A percentile compares a stretch with the other conserved stretches of the same genome.
Evolutionary conservation across 64 coral and sea anemone genomes (phyloP).

Genomic region (Montipora sp.): DNA sequence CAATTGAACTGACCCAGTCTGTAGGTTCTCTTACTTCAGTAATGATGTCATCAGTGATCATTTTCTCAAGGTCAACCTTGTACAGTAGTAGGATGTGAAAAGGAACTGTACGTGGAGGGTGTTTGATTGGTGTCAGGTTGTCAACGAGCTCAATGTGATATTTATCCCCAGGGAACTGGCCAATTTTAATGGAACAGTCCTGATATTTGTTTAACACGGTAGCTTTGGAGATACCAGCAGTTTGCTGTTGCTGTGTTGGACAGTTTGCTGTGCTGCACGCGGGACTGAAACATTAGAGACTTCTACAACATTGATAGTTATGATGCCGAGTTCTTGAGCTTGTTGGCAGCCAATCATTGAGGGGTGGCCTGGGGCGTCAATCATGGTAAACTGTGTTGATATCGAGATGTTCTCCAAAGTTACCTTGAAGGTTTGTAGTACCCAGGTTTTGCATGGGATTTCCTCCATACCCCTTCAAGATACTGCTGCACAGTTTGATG

Average conservation of each 20-base stretch:
- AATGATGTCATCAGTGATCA: slow-evolving; percentile 48
- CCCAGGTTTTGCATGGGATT: slow-evolving; percentile 48
- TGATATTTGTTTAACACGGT: slow-evolving; percentile 41
- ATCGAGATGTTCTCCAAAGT: slow-evolving; percentile 49
- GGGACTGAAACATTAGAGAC: slow-evolving; percentile 20
- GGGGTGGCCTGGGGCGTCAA: slow-evolving; percentile 65
- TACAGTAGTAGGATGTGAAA: slow-evolving; percentile 67
- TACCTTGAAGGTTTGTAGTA: background rate
- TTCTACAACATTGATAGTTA: slow-evolving; percentile 64
- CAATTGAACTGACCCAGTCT: slow-evolving; percentile 67
- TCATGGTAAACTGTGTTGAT: slow-evolving; percentile 45
- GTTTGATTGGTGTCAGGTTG: slow-evolving; percentile 52
- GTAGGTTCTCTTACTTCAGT: slow-evolving; percentile 61
- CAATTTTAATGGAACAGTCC: slow-evolving; percentile 46
- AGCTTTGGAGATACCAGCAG: slow-evolving; percentile 19
- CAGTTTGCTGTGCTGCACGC: background rate
- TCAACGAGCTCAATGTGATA: slow-evolving; percentile 66
- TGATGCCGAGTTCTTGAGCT: slow-evolving; percentile 38
- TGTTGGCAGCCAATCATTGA: slow-evolving; percentile 79
- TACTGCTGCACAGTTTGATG: slow-evolving; percentile 38
- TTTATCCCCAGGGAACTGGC: slow-evolving; percentile 35
- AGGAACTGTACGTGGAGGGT: slow-evolving; percentile 59
- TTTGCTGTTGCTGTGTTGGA: background rate
- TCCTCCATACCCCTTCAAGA: slow-evolving; percentile 50
- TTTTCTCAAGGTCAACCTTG: slow-evolving; percentile 51